Conservation (phyloP, 2,888 invertebrate species). For the Antitype chi region DNA sequence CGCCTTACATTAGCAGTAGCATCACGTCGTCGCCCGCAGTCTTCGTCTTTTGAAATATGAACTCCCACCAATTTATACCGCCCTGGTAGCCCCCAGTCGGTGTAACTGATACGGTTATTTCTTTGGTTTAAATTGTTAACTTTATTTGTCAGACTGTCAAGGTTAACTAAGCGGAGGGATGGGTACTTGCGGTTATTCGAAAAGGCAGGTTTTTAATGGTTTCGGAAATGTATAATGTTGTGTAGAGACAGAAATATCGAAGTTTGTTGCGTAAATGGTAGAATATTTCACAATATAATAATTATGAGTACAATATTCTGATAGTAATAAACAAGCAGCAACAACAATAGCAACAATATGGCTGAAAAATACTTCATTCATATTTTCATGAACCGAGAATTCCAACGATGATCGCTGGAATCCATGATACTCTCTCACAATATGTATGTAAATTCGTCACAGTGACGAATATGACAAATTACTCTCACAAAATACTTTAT, state of each 20-base stretch:
- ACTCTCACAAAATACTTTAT: constrained; percentile 6
- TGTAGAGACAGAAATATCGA: not conserved
- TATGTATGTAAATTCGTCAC: not conserved
- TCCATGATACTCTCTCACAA: constrained; percentile 8
- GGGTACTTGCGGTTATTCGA: not conserved
- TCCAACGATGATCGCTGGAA: not conserved
- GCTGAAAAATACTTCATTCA: not conserved
- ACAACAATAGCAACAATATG: not conserved
- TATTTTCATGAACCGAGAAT: not conserved
- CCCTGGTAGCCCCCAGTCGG: constrained; percentile 50
- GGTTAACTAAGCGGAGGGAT: not conserved
- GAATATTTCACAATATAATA: not conserved
- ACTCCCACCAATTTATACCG: constrained; percentile 63
- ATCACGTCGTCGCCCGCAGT: constrained; percentile 65
- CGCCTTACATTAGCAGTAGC: constrained; percentile 53
- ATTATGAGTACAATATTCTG: not conserved
- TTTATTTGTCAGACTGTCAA: constrained; percentile 45
- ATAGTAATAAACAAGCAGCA: not conserved
- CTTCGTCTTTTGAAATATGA: constrained; percentile 70
- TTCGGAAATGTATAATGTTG: not conserved
- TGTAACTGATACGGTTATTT: constrained; percentile 62
- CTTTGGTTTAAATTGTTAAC: constrained; percentile 51
- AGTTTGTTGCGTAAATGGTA: not conserved
- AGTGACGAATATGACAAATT: constrained; percentile 2
- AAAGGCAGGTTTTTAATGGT: not conserved